Base-by-base conservation (phyloP, 2,888 invertebrate genomes). In the Hemaris fuciformis region DNA sequence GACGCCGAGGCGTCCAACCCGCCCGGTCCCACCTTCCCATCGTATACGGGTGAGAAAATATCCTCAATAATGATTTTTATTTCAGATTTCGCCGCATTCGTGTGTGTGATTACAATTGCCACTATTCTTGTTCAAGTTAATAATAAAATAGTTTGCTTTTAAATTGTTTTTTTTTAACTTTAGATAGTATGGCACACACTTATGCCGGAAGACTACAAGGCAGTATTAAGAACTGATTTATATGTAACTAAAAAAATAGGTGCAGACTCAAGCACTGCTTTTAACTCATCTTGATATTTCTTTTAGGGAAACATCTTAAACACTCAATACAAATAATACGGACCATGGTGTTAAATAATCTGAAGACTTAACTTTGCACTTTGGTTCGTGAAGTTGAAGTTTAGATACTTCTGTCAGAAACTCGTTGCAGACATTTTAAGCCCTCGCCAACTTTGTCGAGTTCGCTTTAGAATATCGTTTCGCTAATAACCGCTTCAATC, bases 31-130 rank as follows among this genome's bases (percentile, higher is more conserved):
- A 3, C 22, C 34, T 34, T 34, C 1, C 10, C 1, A 31, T 8
- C 31, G 10, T 45, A 31, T 20, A 10, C 42, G 42, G 20, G 27
- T 31, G 45, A 10, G 27, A 18, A 57, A 57, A 57, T 57, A 57
- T 41, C 15, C 13, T 57, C 13, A 10, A 57, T 57, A 22, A 31
- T 31, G 7, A 34, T 31, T 59, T 45, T 42, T 45, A 45, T 34
- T 45, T 22, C 5, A 22, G 7, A 23, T 27, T 27, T 58, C 10
- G 25, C n/a, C 22, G 45, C 34, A n/a, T 59, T 34, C 8, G n/a
- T 45, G 43, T 31, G 34, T 27, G 13, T 45, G 59, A 59, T 34
- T 59, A 31, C 31, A 59, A 45, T n/a, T n/a, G n/a, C n/a, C n/a
- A n/a, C n/a, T n/a, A n/a, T n/a, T n/a, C n/a, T n/a, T n/a, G n/a